Conservation (phyloP, 1,140 invertebrate species). For the Leptestheria dahalacensis region DNA sequence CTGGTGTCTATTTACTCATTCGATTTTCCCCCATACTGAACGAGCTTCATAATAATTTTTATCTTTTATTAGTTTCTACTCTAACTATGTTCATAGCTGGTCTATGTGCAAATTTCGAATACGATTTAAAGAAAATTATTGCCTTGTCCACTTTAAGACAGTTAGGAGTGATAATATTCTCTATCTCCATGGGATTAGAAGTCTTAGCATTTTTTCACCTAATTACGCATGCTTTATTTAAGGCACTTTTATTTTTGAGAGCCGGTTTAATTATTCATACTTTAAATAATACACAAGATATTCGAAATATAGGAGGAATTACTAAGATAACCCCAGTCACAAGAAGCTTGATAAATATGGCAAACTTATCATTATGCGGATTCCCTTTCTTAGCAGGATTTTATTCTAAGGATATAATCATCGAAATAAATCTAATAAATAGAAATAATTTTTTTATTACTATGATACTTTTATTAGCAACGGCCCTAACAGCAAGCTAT, state of each 20-base stretch:
- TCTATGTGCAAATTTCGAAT: conserved; percentile 40
- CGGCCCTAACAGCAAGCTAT: conserved; percentile 37
- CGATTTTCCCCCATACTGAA: conserved; percentile 32
- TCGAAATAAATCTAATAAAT: conserved; percentile 33
- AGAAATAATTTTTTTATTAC: conserved; percentile 35
- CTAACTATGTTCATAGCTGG: conserved; percentile 43
- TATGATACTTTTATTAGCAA: conserved; percentile 35
- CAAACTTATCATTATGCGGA: conserved; percentile 36
- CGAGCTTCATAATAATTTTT: conserved; percentile 23
- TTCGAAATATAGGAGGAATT: conserved; percentile 36
- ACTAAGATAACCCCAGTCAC: conserved; percentile 29
- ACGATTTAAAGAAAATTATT: conserved; percentile 54
- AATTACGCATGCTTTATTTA: conserved; percentile 44
- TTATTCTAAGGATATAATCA: conserved; percentile 49
- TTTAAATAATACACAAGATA: conserved; percentile 41
- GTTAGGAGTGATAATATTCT: conserved; percentile 45
- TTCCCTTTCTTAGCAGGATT: conserved; percentile 42
- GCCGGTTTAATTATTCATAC: conserved; percentile 42
- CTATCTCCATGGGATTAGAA: conserved; percentile 32
- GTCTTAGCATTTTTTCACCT: conserved; percentile 43
- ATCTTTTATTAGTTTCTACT: conserved; percentile 32
- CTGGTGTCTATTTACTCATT: conserved; percentile 52
- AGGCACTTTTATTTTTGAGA: conserved; percentile 44
- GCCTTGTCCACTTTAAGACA: conserved; percentile 52
- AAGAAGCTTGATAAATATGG: conserved; percentile 32